Evolutionary conservation across 1,140 invertebrate genomes (phyloP).

Genomic region (Formica selysi): DNA sequence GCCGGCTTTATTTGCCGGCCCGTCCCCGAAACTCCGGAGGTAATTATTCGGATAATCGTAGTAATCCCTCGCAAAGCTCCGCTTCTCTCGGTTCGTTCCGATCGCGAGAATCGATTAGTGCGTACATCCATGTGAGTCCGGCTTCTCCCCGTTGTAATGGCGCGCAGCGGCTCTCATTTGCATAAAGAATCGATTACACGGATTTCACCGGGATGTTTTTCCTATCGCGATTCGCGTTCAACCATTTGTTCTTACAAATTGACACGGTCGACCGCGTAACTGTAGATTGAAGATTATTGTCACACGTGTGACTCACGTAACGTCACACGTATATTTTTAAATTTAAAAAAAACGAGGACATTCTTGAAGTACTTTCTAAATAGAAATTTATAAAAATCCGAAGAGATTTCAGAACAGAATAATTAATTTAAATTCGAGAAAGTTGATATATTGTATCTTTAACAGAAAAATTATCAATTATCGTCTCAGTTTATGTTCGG

Average conservation of each 20-base stretch:
- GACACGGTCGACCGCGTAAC: neutral
- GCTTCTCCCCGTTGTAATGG: constrained; percentile 67
- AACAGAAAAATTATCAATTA: neutral
- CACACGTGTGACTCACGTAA: neutral
- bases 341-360: neutral
- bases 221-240: constrained; percentile 41
- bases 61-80: constrained; percentile 80
- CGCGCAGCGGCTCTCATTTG: constrained; percentile 58
- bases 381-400: neutral
- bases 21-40: constrained; percentile 68
- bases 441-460: neutral
- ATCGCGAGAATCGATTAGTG: constrained; percentile 78
- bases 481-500: neutral
- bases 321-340: neutral
- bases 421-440: neutral
- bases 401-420: neutral
- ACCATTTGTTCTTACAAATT: constrained; percentile 50
- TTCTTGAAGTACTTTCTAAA: neutral
- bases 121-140: constrained; percentile 62
- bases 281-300: neutral
- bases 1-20: constrained; percentile 63
- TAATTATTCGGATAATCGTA: constrained; percentile 85
- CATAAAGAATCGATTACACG: constrained; percentile 59
- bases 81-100: constrained; percentile 69
- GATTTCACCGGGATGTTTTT: constrained; percentile 47